Evolutionary conservation across 2,113 vertebrate genomes (phyloP).

Genomic region (Chiloscyllium plagiosum): DNA sequence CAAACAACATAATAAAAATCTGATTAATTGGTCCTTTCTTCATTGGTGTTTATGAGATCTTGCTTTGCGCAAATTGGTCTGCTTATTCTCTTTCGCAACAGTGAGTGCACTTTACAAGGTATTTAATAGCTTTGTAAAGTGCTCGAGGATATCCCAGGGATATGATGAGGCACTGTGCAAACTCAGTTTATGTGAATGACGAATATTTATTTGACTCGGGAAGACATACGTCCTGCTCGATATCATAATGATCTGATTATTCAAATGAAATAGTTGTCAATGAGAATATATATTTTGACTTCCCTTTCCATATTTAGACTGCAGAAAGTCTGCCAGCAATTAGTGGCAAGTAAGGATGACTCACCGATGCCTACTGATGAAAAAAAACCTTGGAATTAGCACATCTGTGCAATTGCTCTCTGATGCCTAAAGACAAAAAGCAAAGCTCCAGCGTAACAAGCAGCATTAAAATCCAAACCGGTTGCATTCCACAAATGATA

Average conservation of each 20-base stretch:
- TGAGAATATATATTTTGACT: neutral
- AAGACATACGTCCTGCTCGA: neutral
- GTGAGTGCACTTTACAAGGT: neutral
- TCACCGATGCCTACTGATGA: neutral
- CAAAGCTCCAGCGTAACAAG: neutral
- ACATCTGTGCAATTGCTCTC: neutral
- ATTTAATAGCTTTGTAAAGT: neutral
- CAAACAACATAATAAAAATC: neutral
- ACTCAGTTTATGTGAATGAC: neutral
- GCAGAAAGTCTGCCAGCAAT: neutral
- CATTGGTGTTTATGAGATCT: neutral
- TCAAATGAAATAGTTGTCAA: neutral
- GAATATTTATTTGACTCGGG: too few relatives aligned
- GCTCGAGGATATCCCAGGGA: neutral
- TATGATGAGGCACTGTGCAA: neutral
- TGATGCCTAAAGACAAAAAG: neutral
- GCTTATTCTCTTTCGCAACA: neutral
- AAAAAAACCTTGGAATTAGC: neutral
- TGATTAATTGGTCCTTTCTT: neutral
- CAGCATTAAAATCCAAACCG: neutral
- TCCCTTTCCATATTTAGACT: neutral
- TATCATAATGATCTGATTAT: neutral
- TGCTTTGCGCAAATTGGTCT: neutral
- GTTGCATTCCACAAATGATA: slow-evolving; percentile 27
- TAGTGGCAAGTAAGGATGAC: neutral